Percentiles rank a stretch among this genome's conserved stretches.
Evolutionary conservation across 2,888 invertebrate genomes (phyloP).

Genomic region (Noctua comes): DNA sequence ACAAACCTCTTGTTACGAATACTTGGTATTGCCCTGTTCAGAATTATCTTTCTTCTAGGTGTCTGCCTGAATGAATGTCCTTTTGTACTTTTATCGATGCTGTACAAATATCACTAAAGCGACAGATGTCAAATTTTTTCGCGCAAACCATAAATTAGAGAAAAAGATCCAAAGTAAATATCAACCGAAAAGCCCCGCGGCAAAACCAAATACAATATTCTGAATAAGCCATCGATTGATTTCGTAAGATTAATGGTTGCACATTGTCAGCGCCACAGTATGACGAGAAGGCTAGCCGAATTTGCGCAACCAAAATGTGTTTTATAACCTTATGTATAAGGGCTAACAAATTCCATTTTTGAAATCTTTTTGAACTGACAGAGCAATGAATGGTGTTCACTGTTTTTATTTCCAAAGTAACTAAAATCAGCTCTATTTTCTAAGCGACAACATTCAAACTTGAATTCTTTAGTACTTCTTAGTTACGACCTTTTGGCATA

Average conservation of each 20-base stretch:
- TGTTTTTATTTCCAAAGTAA: slow-evolving; percentile 69
- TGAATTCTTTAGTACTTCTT: slow-evolving; percentile 5
- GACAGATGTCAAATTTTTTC: slow-evolving; percentile 87
- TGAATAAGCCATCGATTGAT: slow-evolving; percentile 91
- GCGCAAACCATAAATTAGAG: slow-evolving; percentile 84
- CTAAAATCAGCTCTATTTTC: slow-evolving; percentile 65
- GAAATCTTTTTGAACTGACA: slow-evolving; percentile 81
- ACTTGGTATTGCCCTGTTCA: neutral
- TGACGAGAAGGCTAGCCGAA: slow-evolving; percentile 80
- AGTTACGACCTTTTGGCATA: slow-evolving; percentile 66
- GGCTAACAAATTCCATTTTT: slow-evolving; percentile 80
- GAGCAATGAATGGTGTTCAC: slow-evolving; percentile 81
- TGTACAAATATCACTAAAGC: slow-evolving; percentile 67
- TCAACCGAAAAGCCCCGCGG: slow-evolving; percentile 86
- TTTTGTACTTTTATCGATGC: slow-evolving; percentile 66
- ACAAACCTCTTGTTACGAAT: slow-evolving; percentile 1
- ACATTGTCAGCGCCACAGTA: slow-evolving; percentile 89
- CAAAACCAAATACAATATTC: slow-evolving; percentile 89
- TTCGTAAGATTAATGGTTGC: slow-evolving; percentile 90
- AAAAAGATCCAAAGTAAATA: slow-evolving; percentile 90
- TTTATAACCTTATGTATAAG: slow-evolving; percentile 80
- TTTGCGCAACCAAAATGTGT: slow-evolving; percentile 83
- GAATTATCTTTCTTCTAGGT: slow-evolving; percentile 32
- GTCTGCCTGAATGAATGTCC: slow-evolving; percentile 45
- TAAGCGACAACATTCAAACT: slow-evolving; percentile 62